These are phyloP conservation scores for Hydrophis major DNA, from an alignment of 2,797 vertebrate species.

Conservation along the genomic window DNA sequence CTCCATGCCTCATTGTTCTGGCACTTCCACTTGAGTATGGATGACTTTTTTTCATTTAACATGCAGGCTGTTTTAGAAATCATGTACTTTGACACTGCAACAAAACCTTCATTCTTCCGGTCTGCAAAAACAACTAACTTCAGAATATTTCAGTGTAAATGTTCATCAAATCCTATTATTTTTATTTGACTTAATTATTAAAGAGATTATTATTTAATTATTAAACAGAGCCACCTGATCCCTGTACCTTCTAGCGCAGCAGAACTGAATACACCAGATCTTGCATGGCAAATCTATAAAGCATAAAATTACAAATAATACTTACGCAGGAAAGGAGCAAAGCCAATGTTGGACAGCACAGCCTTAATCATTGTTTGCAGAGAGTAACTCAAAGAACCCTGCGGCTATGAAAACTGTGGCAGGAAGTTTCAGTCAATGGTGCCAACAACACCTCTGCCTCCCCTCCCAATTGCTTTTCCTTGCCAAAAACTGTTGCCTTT, in stretches of 20 bases:
- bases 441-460: slow-evolving; percentile 39
- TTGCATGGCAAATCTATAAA: background rate
- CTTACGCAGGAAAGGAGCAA: slow-evolving; percentile 3
- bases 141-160: background rate
- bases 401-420: slow-evolving; percentile 15
- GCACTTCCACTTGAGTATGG: background rate
- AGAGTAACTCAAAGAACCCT: slow-evolving; percentile 15
- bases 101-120: background rate
- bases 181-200: background rate
- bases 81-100: background rate
- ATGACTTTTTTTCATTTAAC: background rate
- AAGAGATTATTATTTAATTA: background rate
- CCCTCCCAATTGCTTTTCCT: slow-evolving; percentile 36
- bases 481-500: slow-evolving; percentile 57
- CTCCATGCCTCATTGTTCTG: background rate
- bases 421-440: slow-evolving; percentile 26
- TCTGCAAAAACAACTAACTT: background rate
- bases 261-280: background rate
- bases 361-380: slow-evolving; percentile 13
- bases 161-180: background rate
- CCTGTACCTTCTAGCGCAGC: slow-evolving; percentile 22
- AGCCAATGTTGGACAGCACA: background rate
- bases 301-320: fast-evolving
- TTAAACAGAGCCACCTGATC: background rate
- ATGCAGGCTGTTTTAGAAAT: background rate